These are phyloP conservation scores for Phenganax marumi DNA, from an alignment of 92 coral and sea anemone species.

Conservation along the genomic window DNA sequence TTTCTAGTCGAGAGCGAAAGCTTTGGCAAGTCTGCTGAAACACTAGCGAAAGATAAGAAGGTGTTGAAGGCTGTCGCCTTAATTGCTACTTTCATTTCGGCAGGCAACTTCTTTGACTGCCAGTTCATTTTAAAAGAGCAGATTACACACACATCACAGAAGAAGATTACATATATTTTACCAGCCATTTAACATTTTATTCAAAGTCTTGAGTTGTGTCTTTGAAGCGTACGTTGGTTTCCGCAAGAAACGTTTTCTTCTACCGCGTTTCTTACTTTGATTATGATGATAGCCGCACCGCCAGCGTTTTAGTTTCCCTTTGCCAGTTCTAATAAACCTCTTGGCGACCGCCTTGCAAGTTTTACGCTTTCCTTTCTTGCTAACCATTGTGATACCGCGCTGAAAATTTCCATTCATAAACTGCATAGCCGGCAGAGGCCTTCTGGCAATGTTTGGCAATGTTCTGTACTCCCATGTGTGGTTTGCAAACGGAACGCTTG, in stretches of 20 bases:
- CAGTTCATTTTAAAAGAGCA: no score
- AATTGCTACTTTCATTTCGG: no score
- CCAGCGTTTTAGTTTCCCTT: conserved; percentile 91
- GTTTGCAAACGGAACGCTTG: no score
- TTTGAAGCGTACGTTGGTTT: conserved; percentile 80
- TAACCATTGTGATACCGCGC: conserved; percentile 61
- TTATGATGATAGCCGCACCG: conserved; percentile 77
- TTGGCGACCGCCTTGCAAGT: conserved; percentile 95
- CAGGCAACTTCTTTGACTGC: no score
- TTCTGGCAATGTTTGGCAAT: not conserved
- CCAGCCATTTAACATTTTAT: conserved; percentile 97
- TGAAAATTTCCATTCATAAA: not conserved
- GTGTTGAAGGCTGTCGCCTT: no score
- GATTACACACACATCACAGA: no score
- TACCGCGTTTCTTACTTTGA: conserved; percentile 79
- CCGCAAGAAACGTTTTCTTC: conserved; percentile 70
- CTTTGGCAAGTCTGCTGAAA: conserved; percentile 24
- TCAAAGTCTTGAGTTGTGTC: conserved; percentile 75
- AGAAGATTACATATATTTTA: conserved; percentile 11
- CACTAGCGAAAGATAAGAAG: not conserved
- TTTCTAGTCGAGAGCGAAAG: conserved; percentile 26
- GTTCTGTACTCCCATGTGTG: not conserved
- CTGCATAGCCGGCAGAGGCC: not conserved
- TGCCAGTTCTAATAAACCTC: conserved; percentile 84
- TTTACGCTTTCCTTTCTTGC: conserved; percentile 87